Base-by-base conservation (phyloP, 2,113 vertebrate species). In the Tetrao urogallus region DNA sequence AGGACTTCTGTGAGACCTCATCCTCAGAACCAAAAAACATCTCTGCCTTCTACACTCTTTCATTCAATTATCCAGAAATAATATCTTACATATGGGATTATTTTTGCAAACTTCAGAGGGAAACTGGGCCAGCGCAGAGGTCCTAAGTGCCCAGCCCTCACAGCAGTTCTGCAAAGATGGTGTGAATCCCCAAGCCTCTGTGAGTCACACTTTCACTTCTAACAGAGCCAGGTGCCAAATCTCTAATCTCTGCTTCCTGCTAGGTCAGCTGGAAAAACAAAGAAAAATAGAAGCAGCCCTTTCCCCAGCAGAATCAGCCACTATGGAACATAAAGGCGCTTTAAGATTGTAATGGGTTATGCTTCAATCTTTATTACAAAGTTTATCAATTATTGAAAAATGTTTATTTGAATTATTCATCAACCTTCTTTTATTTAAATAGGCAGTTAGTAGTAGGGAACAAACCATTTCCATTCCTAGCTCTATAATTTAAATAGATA, bases 351-450 rank as follows among this genome's bases (percentile, higher is more conserved):
- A 82, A 34, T 72, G n/a, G 28, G 22, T 85, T 78, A 64, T 69
- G 38, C 43, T 56, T 82, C 88, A 92, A 67, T 63, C 76, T 71
- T 87, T 67, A 87, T 82, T 79, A 48, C 8, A 20, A 90, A 71
- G 42, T 58, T 74, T 85, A 82, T 96, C 30, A 79, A 75, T 85
- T 88, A 92, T 69, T 93, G 43, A 94, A 50, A 56, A 75, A 75
- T 85, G 88, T 79, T 78, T 82, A 58, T 54, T 36, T 90, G 7
- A 92, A 93, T 93, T 72, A 90, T 96, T 92, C 74, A 93, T 38
- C 20, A 30, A 42, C 16, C 20, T 90, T 78, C 30, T 82, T 88
- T 75, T 90, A 85, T 90, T 94, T 92, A 90, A 96, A 76, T 30
- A 38, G 61, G 74, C 57, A 54, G 82, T 89, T 84, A 30, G 34